Evolutionary conservation across 2,797 vertebrate species (phyloP).

Genomic region (Micropoecilia bifurca): DNA sequence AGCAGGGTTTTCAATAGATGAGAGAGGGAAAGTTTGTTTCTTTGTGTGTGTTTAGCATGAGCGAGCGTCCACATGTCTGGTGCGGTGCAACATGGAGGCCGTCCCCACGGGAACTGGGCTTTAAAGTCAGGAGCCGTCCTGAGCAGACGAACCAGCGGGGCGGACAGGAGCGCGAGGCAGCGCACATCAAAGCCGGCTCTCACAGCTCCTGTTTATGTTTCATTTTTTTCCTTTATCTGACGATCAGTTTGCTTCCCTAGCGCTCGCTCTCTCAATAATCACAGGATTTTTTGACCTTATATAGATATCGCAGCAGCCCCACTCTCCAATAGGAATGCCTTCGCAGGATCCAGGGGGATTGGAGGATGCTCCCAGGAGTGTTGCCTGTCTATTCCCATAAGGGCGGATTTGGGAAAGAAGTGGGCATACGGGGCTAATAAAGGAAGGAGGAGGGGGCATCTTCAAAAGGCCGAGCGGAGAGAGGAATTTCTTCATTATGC

Average conservation of each 20-base stretch:
- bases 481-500: slow-evolving; percentile 69
- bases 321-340: slow-evolving; percentile 22
- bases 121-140: slow-evolving; percentile 14
- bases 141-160: slow-evolving; percentile 7
- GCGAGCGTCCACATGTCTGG: not conserved
- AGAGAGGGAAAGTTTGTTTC: slow-evolving; percentile 6
- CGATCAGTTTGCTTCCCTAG: slow-evolving; percentile 39
- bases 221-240: slow-evolving; percentile 68
- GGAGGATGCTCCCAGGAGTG: slow-evolving; percentile 54
- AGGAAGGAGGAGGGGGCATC: slow-evolving; percentile 46
- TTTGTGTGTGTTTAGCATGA: slow-evolving; percentile 6
- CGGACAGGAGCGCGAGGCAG: slow-evolving; percentile 37
- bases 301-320: slow-evolving; percentile 53
- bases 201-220: slow-evolving; percentile 67
- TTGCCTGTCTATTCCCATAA: slow-evolving; percentile 62
- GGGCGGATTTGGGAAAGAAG: slow-evolving; percentile 59
- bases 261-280: slow-evolving; percentile 33
- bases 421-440: slow-evolving; percentile 44
- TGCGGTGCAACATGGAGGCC: slow-evolving; percentile 13
- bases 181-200: slow-evolving; percentile 68
- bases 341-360: slow-evolving; percentile 49
- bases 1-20: slow-evolving; percentile 36
- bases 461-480: slow-evolving; percentile 49
- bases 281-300: slow-evolving; percentile 61
- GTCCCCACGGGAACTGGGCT: slow-evolving; percentile 11